Base-by-base conservation (phyloP, 2,113 vertebrate species). In the Ammodytes dubius region DNA sequence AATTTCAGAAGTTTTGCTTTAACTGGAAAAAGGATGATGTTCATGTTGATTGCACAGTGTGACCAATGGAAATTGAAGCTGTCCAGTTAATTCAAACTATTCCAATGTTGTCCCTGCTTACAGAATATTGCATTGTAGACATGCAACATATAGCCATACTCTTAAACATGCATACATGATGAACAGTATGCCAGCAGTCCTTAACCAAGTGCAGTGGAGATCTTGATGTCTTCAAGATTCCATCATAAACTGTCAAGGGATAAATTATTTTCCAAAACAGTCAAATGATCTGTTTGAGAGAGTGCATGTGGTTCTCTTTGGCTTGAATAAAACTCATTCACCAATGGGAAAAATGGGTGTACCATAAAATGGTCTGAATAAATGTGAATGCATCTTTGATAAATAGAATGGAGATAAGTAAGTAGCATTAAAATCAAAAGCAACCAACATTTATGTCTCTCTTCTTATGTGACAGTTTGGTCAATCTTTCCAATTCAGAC, bases 401-500 rank as follows among this genome's bases (percentile, higher is more conserved):
- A 17, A 46, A 46, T 46, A 27, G n/a, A 27, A 64, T 46, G 5
- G 27, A 27, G 27, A 27, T 43, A 42, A 42, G n/a, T 65, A 46
- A 35, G 7, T 7, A 47, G 19, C 43, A 47, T 35, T 6, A 12
- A 45, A 63, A 46, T 11, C 0, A 63, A 9, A 40, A n/a, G 17
- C 11, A 39, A 6, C 35, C 35, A 63, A n/a, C 8, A 4, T 64
- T 45, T 43, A 14, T 6, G 4, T 17, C 66, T 46, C 6, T 39
- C 5, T 54, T 39, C 6, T 35, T 35, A 37, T 14, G 10, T 50
- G 9, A 56, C 12, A 37, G 9, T 46, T 12, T 45, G 6, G 19
- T 40, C 59, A 69, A 52, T 74, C 45, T 50, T 63, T 66, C 9
- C 35, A 50, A 69, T 64, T 78, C 47, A 69, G 56, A 17, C 53